A percentile compares a stretch with the other conserved stretches of the same genome.
phyloP scores from a whole-genome alignment of 2,797 vertebrate genomes.

The Parauchenoglanis ngamensis region DNA sequence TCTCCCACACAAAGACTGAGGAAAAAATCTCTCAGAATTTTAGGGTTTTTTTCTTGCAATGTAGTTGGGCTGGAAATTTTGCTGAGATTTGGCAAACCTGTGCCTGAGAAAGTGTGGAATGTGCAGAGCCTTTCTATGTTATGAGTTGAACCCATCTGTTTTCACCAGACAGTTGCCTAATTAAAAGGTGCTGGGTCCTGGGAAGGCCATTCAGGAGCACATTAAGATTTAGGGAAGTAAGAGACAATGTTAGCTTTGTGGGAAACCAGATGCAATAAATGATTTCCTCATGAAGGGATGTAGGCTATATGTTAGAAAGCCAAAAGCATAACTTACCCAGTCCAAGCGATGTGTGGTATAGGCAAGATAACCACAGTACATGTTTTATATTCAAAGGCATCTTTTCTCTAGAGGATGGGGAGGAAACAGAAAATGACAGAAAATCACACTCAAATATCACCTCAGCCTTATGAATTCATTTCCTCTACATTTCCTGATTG shows the following conservation, averaged over 20 bases:
- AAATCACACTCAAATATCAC: not conserved
- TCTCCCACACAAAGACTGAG: not conserved
- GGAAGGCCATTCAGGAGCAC: constrained; percentile 46
- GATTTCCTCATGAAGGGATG: not conserved
- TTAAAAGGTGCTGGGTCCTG: constrained; percentile 72
- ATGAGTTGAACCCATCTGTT: constrained; percentile 74
- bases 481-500: not conserved
- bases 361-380: constrained; percentile 87
- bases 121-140: constrained; percentile 67
- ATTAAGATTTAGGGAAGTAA: constrained; percentile 38
- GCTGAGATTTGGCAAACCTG: constrained; percentile 1
- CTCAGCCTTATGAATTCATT: not conserved
- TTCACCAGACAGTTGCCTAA: constrained; percentile 69
- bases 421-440: constrained; percentile 37
- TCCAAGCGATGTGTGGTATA: constrained; percentile 74
- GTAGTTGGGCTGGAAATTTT: not conserved
- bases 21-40: not conserved
- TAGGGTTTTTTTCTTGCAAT: not conserved
- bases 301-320: not conserved
- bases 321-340: constrained; percentile 65
- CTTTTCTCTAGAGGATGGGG: constrained; percentile 74
- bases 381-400: constrained; percentile 89
- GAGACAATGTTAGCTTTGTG: constrained; percentile 40
- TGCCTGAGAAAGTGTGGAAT: constrained; percentile 64
- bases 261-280: constrained; percentile 38